Conservation (phyloP, 2,113 vertebrate species). For the Marmota flaviventris region DNA sequence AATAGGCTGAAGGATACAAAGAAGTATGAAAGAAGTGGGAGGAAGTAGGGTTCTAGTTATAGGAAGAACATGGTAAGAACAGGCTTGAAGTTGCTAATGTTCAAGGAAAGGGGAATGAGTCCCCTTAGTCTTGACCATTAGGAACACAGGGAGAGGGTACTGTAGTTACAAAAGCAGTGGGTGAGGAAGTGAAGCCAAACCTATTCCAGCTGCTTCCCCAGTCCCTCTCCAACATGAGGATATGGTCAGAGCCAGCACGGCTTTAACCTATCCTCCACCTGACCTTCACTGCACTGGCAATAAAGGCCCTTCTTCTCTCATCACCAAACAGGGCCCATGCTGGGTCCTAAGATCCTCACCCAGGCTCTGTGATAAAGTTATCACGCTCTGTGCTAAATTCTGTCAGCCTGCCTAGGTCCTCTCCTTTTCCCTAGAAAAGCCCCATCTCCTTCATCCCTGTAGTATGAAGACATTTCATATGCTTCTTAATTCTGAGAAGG, state of each 20-base stretch:
- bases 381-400: neutral
- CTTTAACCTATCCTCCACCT: neutral
- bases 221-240: neutral
- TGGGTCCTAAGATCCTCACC: neutral
- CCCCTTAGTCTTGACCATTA: neutral
- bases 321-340: neutral
- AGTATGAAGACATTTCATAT: neutral
- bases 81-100: neutral
- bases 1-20: neutral
- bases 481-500: neutral
- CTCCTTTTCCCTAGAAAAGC: neutral
- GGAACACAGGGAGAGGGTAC: neutral
- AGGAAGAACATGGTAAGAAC: neutral
- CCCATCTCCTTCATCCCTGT: neutral
- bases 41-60: neutral
- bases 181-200: neutral
- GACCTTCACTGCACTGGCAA: neutral
- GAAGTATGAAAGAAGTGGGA: neutral
- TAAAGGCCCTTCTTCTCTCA: neutral
- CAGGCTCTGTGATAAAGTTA: neutral
- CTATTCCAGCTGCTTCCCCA: neutral
- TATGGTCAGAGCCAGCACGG: neutral
- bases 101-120: neutral
- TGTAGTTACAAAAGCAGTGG: neutral
- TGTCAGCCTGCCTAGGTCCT: neutral